phyloP scores from a whole-genome alignment of 2,797 vertebrate species.

The Fistularia tabacaria region DNA sequence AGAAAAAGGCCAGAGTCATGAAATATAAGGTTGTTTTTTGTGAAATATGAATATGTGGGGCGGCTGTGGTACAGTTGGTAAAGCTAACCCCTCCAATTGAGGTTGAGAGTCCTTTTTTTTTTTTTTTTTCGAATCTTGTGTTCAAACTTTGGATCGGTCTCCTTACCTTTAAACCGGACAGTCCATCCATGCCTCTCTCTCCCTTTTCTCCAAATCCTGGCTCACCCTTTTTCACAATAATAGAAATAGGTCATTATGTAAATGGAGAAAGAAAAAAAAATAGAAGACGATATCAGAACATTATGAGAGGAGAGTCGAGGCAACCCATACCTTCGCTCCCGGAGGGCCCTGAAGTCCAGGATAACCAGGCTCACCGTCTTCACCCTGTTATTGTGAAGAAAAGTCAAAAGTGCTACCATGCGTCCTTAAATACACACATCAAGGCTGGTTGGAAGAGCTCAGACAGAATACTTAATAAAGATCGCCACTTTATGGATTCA shows the following conservation, averaged over 20 bases:
- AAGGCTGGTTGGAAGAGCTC: neutral
- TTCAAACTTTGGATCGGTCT: neutral
- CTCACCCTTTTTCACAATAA: conserved; percentile 77
- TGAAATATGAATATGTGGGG: too few species aligned
- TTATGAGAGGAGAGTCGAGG: neutral
- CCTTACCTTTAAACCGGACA: conserved; percentile 83
- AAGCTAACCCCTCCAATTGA: too few species aligned
- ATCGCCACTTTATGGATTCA: neutral
- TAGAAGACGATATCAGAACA: too few species aligned
- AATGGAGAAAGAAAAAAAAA: conserved; percentile 2
- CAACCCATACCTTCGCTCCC: conserved; percentile 78
- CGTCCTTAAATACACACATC: neutral
- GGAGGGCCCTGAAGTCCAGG: conserved; percentile 77
- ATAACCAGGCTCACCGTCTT: conserved; percentile 78
- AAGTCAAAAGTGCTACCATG: conserved; percentile 5
- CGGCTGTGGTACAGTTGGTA: too few species aligned
- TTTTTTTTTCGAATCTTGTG: too few species aligned
- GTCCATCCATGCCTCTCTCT: conserved; percentile 80
- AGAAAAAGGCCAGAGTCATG: neutral
- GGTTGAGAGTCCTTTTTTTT: too few species aligned
- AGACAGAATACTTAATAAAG: neutral
- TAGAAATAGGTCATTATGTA: neutral
- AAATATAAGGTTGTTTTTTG: neutral
- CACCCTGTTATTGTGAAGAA: conserved; percentile 73
- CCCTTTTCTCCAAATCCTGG: conserved; percentile 78